Conservation (phyloP, 2,113 vertebrate genomes). For the Electrona antarctica region DNA sequence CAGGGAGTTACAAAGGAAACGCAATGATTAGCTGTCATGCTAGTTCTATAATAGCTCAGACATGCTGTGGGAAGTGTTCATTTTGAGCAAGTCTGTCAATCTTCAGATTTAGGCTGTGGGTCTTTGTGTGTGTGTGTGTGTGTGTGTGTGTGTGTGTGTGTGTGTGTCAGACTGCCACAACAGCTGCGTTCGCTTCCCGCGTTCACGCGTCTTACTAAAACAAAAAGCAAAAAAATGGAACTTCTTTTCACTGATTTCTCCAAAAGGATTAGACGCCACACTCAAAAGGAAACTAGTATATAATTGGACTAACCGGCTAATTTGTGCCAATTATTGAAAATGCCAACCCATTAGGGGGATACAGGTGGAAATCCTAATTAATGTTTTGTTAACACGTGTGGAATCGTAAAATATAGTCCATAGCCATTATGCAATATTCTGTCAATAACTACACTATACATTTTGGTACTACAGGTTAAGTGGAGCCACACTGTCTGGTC, state of each 20-base stretch:
- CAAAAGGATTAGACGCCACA: slow-evolving; percentile 37
- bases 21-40: slow-evolving; percentile 57
- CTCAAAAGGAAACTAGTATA: slow-evolving; percentile 40
- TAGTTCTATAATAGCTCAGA: slow-evolving; percentile 48
- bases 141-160: no score
- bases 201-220: no score
- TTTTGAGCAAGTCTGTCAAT: slow-evolving; percentile 40
- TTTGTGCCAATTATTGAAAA: slow-evolving; percentile 47
- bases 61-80: slow-evolving; percentile 34
- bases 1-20: slow-evolving; percentile 61
- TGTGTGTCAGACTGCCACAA: no score
- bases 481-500: no score
- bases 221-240: background rate
- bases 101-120: background rate
- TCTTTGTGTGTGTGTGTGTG: background rate
- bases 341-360: slow-evolving; percentile 18
- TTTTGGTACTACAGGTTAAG: no score
- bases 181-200: no score
- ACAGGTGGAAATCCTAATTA: slow-evolving; percentile 44
- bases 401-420: no score
- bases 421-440: no score
- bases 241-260: slow-evolving; percentile 38
- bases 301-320: slow-evolving; percentile 7
- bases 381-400: slow-evolving; percentile 24
- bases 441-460: no score